Conservation (phyloP, 1,140 invertebrate species). For the Drosophila ohnishii region DNA sequence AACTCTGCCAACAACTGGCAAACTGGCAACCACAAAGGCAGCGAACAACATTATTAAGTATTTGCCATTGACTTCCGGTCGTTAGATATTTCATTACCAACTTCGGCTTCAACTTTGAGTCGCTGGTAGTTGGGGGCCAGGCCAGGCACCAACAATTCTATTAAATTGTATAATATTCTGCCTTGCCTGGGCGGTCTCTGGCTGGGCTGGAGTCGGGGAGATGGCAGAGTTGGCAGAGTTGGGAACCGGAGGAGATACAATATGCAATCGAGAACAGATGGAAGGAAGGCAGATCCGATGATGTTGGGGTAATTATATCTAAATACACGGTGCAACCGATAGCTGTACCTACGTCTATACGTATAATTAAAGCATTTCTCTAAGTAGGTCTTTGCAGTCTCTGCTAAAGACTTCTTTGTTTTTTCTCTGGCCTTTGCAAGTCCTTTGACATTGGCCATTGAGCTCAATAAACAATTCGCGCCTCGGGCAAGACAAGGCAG, state of each 20-base stretch:
- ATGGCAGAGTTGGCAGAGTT: constrained; percentile 1
- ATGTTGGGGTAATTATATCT: constrained; percentile 38
- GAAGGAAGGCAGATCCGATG: constrained; percentile 21
- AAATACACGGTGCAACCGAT: constrained; percentile 44
- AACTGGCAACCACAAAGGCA: constrained; percentile 58
- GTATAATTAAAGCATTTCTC: constrained; percentile 25
- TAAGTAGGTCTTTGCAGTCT: constrained; percentile 9
- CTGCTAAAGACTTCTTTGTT: constrained; percentile 1
- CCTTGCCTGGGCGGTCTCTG: constrained; percentile 25
- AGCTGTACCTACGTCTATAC: constrained; percentile 26
- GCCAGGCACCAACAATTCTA: constrained; percentile 37
- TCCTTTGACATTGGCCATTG: constrained; percentile 64
- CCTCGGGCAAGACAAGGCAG: constrained; percentile 61
- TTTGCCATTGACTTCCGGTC: constrained; percentile 81
- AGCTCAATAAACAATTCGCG: constrained; percentile 34
- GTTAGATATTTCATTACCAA: constrained; percentile 82
- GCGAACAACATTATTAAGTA: constrained; percentile 78
- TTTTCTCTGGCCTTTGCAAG: constrained; percentile 13
- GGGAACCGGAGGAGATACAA: constrained; percentile 16
- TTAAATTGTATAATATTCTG: constrained; percentile 60
- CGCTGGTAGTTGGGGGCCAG: constrained; percentile 10
- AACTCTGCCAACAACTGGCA: constrained; percentile 30
- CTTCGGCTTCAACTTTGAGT: constrained; percentile 43
- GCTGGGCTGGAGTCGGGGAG: not conserved
- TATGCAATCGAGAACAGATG: constrained; percentile 47